Conservation (phyloP, 64 coral and sea anemone species). For the Stichodactyla mertensii region DNA sequence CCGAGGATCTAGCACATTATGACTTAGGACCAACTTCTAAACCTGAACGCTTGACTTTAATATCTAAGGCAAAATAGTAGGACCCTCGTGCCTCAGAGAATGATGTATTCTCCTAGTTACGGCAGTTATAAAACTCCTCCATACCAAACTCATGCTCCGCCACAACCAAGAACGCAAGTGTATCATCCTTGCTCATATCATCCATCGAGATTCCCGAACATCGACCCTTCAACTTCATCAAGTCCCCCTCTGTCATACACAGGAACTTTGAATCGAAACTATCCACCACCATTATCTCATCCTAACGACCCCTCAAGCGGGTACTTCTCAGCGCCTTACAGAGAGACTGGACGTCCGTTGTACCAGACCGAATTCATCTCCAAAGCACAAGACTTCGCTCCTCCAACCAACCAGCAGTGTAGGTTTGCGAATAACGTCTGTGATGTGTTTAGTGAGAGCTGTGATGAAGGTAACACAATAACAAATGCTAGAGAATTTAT, state of each 20-base stretch:
- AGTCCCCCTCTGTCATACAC: neutral
- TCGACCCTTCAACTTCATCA: constrained; percentile 11
- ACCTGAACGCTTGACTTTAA: neutral
- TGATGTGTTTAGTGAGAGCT: neutral
- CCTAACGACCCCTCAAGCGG: constrained; percentile 33
- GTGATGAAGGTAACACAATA: constrained; percentile 14
- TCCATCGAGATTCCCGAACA: neutral
- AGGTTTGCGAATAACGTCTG: constrained; percentile 1
- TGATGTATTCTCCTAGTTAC: constrained; percentile 16
- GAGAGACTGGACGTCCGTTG: neutral
- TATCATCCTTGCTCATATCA: constrained; percentile 7
- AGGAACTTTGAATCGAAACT: neutral
- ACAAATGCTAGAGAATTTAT: neutral
- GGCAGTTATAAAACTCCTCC: neutral
- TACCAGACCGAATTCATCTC: neutral
- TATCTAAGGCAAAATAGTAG: neutral
- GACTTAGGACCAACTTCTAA: neutral
- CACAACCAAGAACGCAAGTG: constrained; percentile 15
- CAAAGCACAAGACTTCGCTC: neutral
- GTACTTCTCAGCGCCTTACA: neutral
- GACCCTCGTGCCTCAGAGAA: neutral
- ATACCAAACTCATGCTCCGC: neutral
- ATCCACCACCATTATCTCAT: constrained; percentile 50
- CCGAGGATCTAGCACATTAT: neutral
- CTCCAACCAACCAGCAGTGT: constrained; percentile 11